Conservation (phyloP, 2,113 vertebrate species). For the Anarhynchus alexandrinus region DNA sequence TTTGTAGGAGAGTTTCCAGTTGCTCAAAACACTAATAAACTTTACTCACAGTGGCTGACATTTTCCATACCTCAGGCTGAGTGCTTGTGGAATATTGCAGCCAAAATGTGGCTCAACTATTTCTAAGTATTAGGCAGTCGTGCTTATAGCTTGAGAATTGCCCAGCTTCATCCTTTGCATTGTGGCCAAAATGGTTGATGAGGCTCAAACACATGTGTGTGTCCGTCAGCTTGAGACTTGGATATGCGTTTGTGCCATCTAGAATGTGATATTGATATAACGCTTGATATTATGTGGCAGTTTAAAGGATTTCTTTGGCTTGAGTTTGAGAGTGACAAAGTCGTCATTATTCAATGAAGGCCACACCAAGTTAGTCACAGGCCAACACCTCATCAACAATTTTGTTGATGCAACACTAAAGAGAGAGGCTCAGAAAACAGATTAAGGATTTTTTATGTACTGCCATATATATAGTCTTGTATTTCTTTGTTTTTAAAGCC, state of each 20-base stretch:
- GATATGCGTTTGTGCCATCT: neutral
- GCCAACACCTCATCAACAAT: neutral
- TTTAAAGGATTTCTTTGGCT: constrained; percentile 24
- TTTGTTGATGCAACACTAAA: neutral
- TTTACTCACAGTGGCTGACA: constrained; percentile 3
- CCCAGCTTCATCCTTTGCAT: neutral
- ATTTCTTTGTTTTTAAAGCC: neutral
- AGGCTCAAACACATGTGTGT: neutral
- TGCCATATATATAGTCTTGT: neutral
- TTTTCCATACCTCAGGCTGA: constrained; percentile 37
- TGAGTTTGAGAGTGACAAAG: neutral
- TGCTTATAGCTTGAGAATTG: neutral
- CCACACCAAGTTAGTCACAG: neutral
- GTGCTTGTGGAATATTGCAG: neutral
- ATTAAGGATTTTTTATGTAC: neutral
- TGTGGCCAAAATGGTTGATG: neutral
- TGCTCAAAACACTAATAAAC: constrained; percentile 16
- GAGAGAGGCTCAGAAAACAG: neutral
- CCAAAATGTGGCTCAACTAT: neutral
- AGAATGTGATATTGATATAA: neutral
- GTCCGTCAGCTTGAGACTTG: neutral
- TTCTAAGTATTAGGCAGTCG: neutral
- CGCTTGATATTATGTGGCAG: neutral
- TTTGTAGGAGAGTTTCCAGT: constrained; percentile 12
- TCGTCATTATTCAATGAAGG: neutral